phyloP scores from a whole-genome alignment of 2,797 vertebrate genomes.

The Menidia menidia region DNA sequence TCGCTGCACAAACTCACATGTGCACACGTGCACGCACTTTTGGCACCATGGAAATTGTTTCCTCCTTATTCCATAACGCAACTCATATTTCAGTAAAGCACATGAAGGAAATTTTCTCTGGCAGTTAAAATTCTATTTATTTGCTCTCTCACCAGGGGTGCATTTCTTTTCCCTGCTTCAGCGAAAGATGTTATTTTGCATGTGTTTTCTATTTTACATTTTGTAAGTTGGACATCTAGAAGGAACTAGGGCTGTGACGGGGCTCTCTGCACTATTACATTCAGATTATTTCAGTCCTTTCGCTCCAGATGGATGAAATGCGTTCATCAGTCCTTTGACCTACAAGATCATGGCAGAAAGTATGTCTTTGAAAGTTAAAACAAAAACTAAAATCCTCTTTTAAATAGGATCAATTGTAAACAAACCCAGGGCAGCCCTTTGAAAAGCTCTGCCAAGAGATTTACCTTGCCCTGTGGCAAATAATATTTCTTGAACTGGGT shows the following conservation, averaged over 20 bases:
- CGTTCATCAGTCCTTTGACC: constrained; percentile 82
- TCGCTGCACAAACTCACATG: constrained; percentile 13
- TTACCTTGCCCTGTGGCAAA: constrained; percentile 89
- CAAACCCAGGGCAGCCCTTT: constrained; percentile 88
- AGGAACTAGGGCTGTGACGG: constrained; percentile 60
- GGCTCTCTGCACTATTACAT: constrained; percentile 72
- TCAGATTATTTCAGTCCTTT: constrained; percentile 76
- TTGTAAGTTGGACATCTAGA: constrained; percentile 60
- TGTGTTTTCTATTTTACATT: constrained; percentile 70
- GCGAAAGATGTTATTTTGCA: constrained; percentile 63
- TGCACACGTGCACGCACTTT: constrained; percentile 2
- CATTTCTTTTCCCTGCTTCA: constrained; percentile 38
- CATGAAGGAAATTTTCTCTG: constrained; percentile 38
- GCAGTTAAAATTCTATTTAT: constrained; percentile 55
- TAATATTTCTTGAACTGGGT: constrained; percentile 88
- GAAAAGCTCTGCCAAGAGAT: constrained; percentile 87
- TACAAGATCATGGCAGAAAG: constrained; percentile 81
- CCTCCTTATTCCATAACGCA: constrained; percentile 35
- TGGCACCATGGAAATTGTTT: constrained; percentile 30
- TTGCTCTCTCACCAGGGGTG: constrained; percentile 50
- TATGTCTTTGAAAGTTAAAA: constrained; percentile 86
- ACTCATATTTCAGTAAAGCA: constrained; percentile 57
- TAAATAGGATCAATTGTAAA: constrained; percentile 91
- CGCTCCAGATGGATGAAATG: constrained; percentile 68
- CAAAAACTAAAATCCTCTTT: constrained; percentile 82